A percentile compares a stretch with the other conserved stretches of the same genome.
Evolutionary conservation across 2,888 invertebrate genomes (phyloP).

Genomic region (Drosophila lutescens): DNA sequence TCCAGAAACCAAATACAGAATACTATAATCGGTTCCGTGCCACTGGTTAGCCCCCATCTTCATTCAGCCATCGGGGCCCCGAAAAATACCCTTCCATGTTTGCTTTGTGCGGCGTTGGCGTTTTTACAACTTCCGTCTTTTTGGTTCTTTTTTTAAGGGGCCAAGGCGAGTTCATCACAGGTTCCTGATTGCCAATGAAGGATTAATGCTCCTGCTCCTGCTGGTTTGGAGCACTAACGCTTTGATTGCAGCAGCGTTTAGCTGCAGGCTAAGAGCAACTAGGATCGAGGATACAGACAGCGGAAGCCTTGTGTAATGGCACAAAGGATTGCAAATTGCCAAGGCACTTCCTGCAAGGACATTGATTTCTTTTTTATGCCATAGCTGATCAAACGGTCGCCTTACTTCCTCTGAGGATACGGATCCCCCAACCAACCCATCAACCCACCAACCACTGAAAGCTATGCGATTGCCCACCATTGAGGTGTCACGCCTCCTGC

Average conservation of each 20-base stretch:
- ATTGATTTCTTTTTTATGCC: constrained; percentile 62
- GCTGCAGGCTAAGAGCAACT: constrained; percentile 63
- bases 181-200: constrained; percentile 78
- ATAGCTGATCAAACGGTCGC: constrained; percentile 8
- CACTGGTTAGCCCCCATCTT: constrained; percentile 58
- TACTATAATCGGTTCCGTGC: constrained; percentile 81
- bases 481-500: constrained; percentile 31
- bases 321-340: constrained; percentile 83
- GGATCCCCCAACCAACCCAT: background rate
- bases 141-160: background rate
- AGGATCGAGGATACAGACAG: constrained; percentile 28
- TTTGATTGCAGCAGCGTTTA: constrained; percentile 70
- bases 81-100: constrained; percentile 59
- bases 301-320: constrained; percentile 82
- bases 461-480: background rate
- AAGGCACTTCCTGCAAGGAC: constrained; percentile 74
- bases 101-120: constrained; percentile 76
- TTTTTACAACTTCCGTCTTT: constrained; percentile 76
- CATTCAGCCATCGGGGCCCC: constrained; percentile 44
- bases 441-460: constrained; percentile 1
- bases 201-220: constrained; percentile 66
- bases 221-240: constrained; percentile 45
- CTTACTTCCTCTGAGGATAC: background rate
- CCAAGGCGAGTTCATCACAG: constrained; percentile 67
- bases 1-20: constrained; percentile 69